Evolutionary conservation across 2,797 vertebrate species (phyloP), one percentile per base, ranked within the genome.

Genomic region (Pagetopsis macropterus): DNA sequence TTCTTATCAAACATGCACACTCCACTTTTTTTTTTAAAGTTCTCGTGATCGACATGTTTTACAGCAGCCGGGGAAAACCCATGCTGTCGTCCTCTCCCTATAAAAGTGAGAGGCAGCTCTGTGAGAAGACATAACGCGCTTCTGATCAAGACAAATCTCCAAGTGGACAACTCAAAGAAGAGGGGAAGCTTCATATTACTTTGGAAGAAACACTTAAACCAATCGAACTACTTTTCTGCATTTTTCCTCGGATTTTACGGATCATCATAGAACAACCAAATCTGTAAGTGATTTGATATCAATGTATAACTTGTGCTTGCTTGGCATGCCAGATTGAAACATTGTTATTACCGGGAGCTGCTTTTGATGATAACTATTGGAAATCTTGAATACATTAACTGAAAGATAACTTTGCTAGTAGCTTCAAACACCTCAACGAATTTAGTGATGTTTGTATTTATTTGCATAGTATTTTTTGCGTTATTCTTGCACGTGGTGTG

Each of bases 61-160:
- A 23, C 71, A 87, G 86, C 14, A 56, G 3, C 0, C 6, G 82
- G 91, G 91, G 86, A 89, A 91, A 66, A 74, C 88, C 92, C 83
- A 37, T 37, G 4, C 3, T 48, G 0, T 2, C 0, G 0, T 37
- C 4, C 33, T 9, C 0, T 0, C 33, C 7, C 0, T 33, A 46
- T 78, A 78, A 23, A 76, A n/a, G 2, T 0, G 0, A 0, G 16
- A 5, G 27, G 27, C 0, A 1, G 1, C 14, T 17, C 15, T 1
- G 6, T 1, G 4, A 17, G 1, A 0, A 31, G 17, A 9, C n/a
- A 5, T 12, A 33, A 0, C 9, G 3, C 10, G 16, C 19, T 33
- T 64, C 59, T 54, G 31, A 33, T 33, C 16, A 1, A 37, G 23
- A 71, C 2, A 37, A 1, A 2, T 19, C n/a, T 62, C 0, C 6